Evolutionary conservation across 2,888 invertebrate genomes (phyloP), one percentile per base, ranked within the genome.

Genomic region (Campopleginae sp.): DNA sequence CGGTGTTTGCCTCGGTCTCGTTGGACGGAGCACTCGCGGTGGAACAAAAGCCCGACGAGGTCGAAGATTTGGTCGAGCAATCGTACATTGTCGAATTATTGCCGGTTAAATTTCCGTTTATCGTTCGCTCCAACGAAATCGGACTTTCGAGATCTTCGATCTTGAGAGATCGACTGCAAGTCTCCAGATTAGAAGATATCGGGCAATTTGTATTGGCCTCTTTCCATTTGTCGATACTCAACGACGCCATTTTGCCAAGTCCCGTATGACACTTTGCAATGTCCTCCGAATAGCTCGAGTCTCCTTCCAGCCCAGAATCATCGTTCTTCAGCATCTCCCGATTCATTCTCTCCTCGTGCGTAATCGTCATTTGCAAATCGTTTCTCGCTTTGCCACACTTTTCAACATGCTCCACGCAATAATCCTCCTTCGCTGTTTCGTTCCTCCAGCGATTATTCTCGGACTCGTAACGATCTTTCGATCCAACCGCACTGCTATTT

Each of bases 131-230:
- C 65, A 94, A 88, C 10, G 88, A 86, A 4, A 91, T 87, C 4
- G 94, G 93, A 33, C 90, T 92, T 86, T 92, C 92, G 8, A 94
- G 87, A 82, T 93, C 92, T 31, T 90, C 91, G 7, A 92, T 90
- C 0, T 87, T 89, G 23, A 94, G 87, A 1, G 89, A 77, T 71
- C 90, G 91, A 78, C 92, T 91, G n/a, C 66, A 44, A 1, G 74
- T 44, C 14, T 82, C 85, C 51, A 66, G 70, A 17, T 54, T 76
- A 27, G 44, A 66, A 7, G 82, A 51, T 0, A 80, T 23, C 1
- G 81, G 23, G 17, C 74, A 74, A 51, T 68, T 78, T 10, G 72
- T 44, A 66, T 48, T 84, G 6, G 76, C 84, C 58, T 86, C 87
- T 48, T 88, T 83, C 86, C 82, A 86, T 72, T 86, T 77, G 61